Base-by-base conservation (phyloP, 2,888 invertebrate species). In the Acanthosoma haemorrhoidale region DNA sequence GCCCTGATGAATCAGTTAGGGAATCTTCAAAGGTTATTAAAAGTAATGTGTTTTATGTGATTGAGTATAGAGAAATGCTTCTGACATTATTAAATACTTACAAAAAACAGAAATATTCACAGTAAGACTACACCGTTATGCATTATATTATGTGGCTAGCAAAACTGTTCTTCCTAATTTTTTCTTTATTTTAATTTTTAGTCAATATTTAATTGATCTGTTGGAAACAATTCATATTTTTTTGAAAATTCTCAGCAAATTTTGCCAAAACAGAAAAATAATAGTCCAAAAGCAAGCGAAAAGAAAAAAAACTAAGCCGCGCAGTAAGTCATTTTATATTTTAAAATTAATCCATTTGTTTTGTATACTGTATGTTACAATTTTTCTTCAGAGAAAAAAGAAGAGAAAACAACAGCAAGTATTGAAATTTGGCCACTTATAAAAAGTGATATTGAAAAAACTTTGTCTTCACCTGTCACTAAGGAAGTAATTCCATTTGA, bases 51-150 rank as follows among this genome's bases (percentile, higher is more conserved):
- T 94, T 97, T 81, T 97, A 97, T 81, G 90, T 95, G 58, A 83
- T 92, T 76, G 97, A 98, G 81, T 96, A 96, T 80, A 85, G 97
- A 74, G 97, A 98, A 81, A 86, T 94, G 75, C 82, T 96, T 77
- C 32, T 74, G 16, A 71, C 71, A 51, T 72, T 76, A 32, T 69
- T 75, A 39, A 75, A 75, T 66, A 69, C 87, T 77, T 98, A 89
- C 81, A 90, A 95, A 78, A 91, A 94, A 78, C 82, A 86, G 75
- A 90, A 91, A 82, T 90, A 94, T 87, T 91, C 95, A 71, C 58
- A 43, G 73, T 73, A 63, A 71, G 64, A 64, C n/a, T 6, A 3
- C 5, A 21, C 18, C n/a, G 3, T 31, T 13, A 16, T 57, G 15
- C 1, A 58, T 15, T 58, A 9, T 9, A 18, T 51, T 51, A 25